These are phyloP conservation scores for Guaruba guarouba DNA, from an alignment of 2,113 vertebrate genomes.

Conservation along the genomic window DNA sequence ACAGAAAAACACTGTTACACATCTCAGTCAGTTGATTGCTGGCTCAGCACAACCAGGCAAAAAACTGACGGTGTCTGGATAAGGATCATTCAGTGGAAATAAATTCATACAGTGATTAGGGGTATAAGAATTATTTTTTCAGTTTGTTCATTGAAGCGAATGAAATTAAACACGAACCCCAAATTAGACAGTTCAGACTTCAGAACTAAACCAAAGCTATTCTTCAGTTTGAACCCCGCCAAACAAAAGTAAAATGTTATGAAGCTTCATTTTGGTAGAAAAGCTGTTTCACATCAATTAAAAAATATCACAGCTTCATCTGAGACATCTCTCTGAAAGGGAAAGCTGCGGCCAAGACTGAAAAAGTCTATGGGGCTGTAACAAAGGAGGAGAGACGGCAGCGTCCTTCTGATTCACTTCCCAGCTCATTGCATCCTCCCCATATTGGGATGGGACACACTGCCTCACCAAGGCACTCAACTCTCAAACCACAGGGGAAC, in stretches of 20 bases:
- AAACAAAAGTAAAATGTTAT: background rate
- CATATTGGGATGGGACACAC: rapidly evolving
- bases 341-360: background rate
- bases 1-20: background rate
- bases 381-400: background rate
- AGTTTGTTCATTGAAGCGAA: background rate
- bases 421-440: background rate
- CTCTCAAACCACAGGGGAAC: background rate
- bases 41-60: background rate
- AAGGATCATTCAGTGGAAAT: background rate
- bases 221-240: background rate
- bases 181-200: background rate
- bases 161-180: background rate
- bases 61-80: background rate
- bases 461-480: rapidly evolving
- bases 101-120: background rate
- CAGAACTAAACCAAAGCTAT: background rate
- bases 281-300: background rate
- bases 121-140: background rate
- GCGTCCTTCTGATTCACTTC: rapidly evolving
- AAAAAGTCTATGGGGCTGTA: background rate
- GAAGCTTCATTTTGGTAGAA: background rate
- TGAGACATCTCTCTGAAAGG: background rate
- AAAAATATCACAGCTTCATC: background rate
- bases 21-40: background rate